Conservation (phyloP, 92 coral and sea anemone genomes). For the Palythoa heliodiscus region DNA sequence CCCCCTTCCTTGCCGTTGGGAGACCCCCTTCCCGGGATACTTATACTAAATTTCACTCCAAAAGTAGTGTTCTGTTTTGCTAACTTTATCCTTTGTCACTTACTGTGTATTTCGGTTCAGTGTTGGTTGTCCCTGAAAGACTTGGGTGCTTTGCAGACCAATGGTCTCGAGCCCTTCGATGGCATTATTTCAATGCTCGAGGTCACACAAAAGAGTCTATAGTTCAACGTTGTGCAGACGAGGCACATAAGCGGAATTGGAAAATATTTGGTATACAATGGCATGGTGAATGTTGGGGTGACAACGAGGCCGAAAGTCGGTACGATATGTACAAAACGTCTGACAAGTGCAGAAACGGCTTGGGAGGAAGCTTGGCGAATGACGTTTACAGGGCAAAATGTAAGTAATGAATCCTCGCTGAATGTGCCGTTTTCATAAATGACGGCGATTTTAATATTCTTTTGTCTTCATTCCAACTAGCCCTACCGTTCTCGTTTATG, state of each 20-base stretch:
- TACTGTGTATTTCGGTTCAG: neutral
- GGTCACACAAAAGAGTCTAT: neutral
- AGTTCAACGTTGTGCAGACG: conserved; percentile 21
- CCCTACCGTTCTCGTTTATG: no score
- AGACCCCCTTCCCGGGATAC: no score
- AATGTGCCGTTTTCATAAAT: neutral
- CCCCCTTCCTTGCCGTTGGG: no score
- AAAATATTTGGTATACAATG: conserved; percentile 29
- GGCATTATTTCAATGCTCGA: conserved; percentile 8
- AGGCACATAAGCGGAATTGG: conserved; percentile 21
- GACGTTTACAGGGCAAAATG: conserved; percentile 9
- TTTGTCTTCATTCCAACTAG: no score
- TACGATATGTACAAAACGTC: conserved; percentile 9
- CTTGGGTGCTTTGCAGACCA: conserved; percentile 23
- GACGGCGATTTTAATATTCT: neutral
- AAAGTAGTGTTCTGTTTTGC: neutral
- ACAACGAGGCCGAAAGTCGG: conserved; percentile 23
- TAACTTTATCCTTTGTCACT: neutral
- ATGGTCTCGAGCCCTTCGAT: conserved; percentile 20
- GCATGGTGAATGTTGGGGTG: conserved; percentile 38
- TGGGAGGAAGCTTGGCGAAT: conserved; percentile 12
- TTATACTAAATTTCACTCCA: neutral
- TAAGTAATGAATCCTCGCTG: neutral
- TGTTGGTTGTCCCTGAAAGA: neutral
- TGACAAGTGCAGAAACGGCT: conserved; percentile 6